These are phyloP conservation scores for Lordiphosa stackelbergi DNA, from an alignment of 1,140 invertebrate species.

Conservation along the genomic window DNA sequence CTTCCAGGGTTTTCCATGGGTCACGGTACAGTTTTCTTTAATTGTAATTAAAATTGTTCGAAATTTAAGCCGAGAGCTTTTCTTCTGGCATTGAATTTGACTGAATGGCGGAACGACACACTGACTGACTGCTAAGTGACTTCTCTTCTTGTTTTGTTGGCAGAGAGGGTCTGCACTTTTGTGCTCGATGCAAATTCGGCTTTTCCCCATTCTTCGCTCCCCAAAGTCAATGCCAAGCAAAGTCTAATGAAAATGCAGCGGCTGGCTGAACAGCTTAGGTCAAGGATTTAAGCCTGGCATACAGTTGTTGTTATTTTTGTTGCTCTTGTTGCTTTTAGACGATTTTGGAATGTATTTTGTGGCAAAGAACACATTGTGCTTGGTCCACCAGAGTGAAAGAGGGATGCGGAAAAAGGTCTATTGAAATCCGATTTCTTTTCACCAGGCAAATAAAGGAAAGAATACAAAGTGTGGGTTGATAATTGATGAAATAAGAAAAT, in stretches of 20 bases:
- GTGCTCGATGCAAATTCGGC: not conserved
- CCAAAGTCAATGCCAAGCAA: conserved; percentile 20
- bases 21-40: not conserved
- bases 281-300: conserved; percentile 20
- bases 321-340: conserved; percentile 39
- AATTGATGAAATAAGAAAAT: too few species aligned
- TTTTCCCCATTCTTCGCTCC: conserved; percentile 4
- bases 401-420: not conserved
- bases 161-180: not conserved
- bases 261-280: conserved; percentile 23
- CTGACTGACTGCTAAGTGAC: conserved; percentile 3
- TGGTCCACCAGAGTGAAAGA: conserved; percentile 6
- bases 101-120: conserved; percentile 6
- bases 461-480: too few species aligned
- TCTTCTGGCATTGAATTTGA: conserved; percentile 8
- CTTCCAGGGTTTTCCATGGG: not conserved
- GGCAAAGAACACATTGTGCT: conserved; percentile 17
- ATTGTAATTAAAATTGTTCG: conserved; percentile 22
- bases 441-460: not conserved
- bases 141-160: not conserved
- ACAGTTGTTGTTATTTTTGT: conserved; percentile 7
- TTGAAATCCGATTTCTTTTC: conserved; percentile 30
- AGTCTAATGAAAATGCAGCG: conserved; percentile 39
- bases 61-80: not conserved
- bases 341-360: conserved; percentile 56